A percentile compares a stretch with the other conserved stretches of the same genome.
These are phyloP conservation scores for Isoperla grammatica DNA, from an alignment of 2,888 invertebrate species.

Conservation along the genomic window DNA sequence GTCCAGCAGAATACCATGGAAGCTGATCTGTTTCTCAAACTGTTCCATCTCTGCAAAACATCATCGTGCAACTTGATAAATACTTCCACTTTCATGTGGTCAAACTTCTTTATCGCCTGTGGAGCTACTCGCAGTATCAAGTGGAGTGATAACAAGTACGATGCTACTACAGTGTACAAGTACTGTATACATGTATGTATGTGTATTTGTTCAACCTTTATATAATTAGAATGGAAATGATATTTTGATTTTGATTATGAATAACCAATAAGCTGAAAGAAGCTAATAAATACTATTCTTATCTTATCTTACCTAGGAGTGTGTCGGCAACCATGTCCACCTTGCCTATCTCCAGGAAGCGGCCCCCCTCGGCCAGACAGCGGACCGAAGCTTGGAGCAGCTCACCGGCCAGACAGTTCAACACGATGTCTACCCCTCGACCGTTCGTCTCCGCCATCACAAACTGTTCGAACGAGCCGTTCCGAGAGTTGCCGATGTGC, in stretches of 20 bases:
- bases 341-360: slow-evolving; percentile 83
- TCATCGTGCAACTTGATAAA: too few species aligned
- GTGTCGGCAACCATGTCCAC: slow-evolving; percentile 68
- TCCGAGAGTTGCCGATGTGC: slow-evolving; percentile 82
- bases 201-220: too few species aligned
- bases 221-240: too few species aligned
- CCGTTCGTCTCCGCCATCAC: slow-evolving; percentile 75
- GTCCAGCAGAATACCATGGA: slow-evolving; percentile 74
- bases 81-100: too few species aligned
- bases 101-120: too few species aligned
- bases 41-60: slow-evolving; percentile 50
- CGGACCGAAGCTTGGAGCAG: slow-evolving; percentile 69
- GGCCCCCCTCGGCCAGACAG: slow-evolving; percentile 55
- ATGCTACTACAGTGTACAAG: too few species aligned
- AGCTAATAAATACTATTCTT: too few species aligned
- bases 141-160: too few species aligned
- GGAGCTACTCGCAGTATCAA: too few species aligned
- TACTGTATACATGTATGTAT: too few species aligned
- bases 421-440: slow-evolving; percentile 81
- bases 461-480: slow-evolving; percentile 81
- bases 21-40: slow-evolving; percentile 60
- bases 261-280: too few species aligned
- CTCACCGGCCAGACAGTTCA: slow-evolving; percentile 89
- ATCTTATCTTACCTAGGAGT: slow-evolving; percentile 52
- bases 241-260: too few species aligned